A percentile compares a stretch with the other conserved stretches of the same genome.
Evolutionary conservation across 2,113 vertebrate species (phyloP).

Genomic region (Albula glossodonta): DNA sequence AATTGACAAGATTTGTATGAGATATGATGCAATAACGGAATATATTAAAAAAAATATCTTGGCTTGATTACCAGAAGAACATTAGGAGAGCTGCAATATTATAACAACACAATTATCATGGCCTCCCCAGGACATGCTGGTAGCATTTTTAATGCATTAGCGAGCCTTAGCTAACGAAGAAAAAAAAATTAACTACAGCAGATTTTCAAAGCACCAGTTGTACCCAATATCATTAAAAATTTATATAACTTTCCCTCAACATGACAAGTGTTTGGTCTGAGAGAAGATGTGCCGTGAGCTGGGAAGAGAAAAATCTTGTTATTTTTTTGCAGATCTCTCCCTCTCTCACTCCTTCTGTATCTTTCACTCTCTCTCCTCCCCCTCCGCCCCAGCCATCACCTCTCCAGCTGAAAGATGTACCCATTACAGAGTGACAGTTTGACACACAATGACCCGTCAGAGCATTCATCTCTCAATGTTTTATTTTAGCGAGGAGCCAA

Average conservation of each 20-base stretch:
- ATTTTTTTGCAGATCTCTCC: conserved; percentile 65
- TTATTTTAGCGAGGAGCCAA: conserved; percentile 89
- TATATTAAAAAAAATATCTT: conserved; percentile 76
- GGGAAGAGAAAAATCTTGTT: conserved; percentile 71
- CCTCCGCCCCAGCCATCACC: conserved; percentile 74
- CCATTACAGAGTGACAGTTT: conserved; percentile 94
- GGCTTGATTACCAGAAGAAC: conserved; percentile 91
- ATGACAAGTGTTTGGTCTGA: conserved; percentile 90
- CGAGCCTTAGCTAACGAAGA: conserved; percentile 89
- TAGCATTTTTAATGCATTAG: conserved; percentile 90
- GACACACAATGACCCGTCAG: conserved; percentile 93
- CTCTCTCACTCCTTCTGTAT: conserved; percentile 17
- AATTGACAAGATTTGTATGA: conserved; percentile 82
- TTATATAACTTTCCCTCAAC: conserved; percentile 88
- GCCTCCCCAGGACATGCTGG: conserved; percentile 88
- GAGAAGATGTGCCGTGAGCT: conserved; percentile 81
- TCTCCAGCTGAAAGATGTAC: conserved; percentile 91
- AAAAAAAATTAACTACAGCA: conserved; percentile 91
- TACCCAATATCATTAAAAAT: conserved; percentile 97
- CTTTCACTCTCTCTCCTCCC: conserved; percentile 47
- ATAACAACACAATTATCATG: conserved; percentile 87
- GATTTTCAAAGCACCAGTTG: conserved; percentile 94
- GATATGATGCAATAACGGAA: conserved; percentile 60
- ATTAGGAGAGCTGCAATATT: conserved; percentile 88
- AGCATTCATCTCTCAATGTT: conserved; percentile 91